Conservation (phyloP, 2,113 vertebrate species). For the Apteryx mantelli region DNA sequence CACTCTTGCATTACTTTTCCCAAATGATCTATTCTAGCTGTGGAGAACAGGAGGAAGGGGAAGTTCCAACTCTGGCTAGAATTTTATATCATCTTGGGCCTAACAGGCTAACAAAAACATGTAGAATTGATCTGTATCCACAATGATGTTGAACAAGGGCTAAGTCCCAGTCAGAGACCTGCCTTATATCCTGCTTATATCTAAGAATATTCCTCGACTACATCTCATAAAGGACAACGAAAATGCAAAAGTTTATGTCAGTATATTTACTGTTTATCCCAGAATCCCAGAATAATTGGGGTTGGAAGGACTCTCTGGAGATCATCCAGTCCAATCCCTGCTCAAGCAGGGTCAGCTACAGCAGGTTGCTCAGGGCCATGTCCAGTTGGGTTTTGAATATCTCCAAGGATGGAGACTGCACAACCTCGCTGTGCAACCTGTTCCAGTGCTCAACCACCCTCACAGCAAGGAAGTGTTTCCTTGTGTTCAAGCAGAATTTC, state of each 20-base stretch:
- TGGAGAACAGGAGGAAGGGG: neutral
- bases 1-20: neutral
- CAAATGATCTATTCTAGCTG: neutral
- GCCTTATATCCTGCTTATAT: neutral
- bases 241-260: neutral
- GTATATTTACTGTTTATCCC: neutral
- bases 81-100: neutral
- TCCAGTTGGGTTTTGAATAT: neutral
- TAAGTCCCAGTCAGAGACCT: neutral
- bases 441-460: neutral
- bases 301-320: neutral
- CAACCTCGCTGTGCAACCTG: neutral
- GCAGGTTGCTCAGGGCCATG: neutral
- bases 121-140: neutral
- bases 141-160: neutral
- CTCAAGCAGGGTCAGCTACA: neutral
- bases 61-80: neutral
- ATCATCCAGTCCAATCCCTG: neutral
- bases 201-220: neutral
- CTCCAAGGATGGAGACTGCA: neutral
- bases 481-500: neutral
- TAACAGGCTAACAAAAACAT: neutral
- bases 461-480: neutral
- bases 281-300: neutral
- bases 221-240: neutral